Evolutionary conservation across 2,797 vertebrate species (phyloP), one percentile per base, ranked within the genome.

Genomic region (Sebastes diploproa): DNA sequence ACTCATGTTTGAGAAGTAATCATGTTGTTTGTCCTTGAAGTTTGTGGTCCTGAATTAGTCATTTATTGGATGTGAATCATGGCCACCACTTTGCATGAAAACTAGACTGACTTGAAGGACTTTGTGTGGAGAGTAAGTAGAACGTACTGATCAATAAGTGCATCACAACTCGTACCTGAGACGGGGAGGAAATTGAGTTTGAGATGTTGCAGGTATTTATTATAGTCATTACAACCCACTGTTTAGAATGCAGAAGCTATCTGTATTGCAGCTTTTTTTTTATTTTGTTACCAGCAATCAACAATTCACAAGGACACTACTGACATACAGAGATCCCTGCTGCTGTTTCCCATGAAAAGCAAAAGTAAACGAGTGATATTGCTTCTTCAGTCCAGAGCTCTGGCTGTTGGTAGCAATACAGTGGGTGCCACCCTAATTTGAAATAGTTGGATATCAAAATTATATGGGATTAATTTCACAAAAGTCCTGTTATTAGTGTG

Each of bases 161-260:
- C 56, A 77, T 46, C 54, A 2, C 83, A 79, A 86, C 65, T 84
- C 50, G 77, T 27, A 32, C 82, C 52, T 83, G 46, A 76, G 63
- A 76, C 62, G 22, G 66, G 30, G 61, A 88, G 20, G 67, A 88
- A 81, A 77, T 38, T 60, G n/a, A 52, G 32, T 76, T 60, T 83
- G 34, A 80, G 75, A 83, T 75, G 56, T 80, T 79, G 36, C 18
- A 66, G 52, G 34, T 71, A 68, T 80, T 84, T 67, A 42, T 76
- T 77, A 5, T 54, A 76, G 64, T 69, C 36, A 61, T 58, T 78
- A 71, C 30, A 67, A 63, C 60, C 16, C 34, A 6, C 20, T 68
- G 22, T 72, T 60, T 60, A 54, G 42, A 30, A 83, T 34, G n/a
- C 30, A 60, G 60, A 20, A n/a, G 52, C 34, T 69, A 59, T 62